Evolutionary conservation across 2,113 vertebrate species (phyloP).

Genomic region (Microcebus lehilahytsara): DNA sequence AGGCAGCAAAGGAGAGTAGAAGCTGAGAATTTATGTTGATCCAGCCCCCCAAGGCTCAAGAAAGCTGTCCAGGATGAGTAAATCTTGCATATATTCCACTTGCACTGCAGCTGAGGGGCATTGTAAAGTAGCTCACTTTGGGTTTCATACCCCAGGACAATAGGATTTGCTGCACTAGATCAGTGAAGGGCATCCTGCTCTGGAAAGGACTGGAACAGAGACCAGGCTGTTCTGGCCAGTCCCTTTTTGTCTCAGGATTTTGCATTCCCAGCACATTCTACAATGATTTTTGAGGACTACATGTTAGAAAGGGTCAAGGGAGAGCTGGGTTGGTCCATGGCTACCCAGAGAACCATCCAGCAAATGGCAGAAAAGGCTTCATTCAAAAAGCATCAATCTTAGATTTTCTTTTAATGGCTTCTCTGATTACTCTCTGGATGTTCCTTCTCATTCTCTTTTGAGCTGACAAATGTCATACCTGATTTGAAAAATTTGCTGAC

Average conservation of each 20-base stretch:
- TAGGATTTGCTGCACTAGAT: background rate
- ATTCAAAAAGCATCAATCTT: background rate
- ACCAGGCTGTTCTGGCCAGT: background rate
- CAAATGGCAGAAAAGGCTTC: background rate
- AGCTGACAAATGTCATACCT: background rate
- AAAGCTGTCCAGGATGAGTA: background rate
- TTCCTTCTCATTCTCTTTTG: background rate
- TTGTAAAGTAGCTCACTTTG: background rate
- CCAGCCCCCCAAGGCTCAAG: background rate
- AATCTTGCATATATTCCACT: background rate
- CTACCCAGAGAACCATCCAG: too few relatives aligned
- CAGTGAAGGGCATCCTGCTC: background rate
- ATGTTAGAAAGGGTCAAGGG: background rate
- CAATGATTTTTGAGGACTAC: background rate
- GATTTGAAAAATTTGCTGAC: background rate
- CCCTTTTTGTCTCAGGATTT: background rate
- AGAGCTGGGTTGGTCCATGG: background rate
- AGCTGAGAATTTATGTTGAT: background rate
- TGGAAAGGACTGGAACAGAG: too few relatives aligned
- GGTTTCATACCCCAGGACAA: background rate
- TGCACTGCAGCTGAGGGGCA: fast-evolving
- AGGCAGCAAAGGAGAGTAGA: background rate
- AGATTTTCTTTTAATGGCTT: background rate
- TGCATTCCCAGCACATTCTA: background rate
- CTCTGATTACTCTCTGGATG: background rate